A percentile compares a stretch with the other conserved stretches of the same genome.
These are phyloP conservation scores for Muscidifurax raptorellus DNA, from an alignment of 1,140 invertebrate species.

Conservation along the genomic window DNA sequence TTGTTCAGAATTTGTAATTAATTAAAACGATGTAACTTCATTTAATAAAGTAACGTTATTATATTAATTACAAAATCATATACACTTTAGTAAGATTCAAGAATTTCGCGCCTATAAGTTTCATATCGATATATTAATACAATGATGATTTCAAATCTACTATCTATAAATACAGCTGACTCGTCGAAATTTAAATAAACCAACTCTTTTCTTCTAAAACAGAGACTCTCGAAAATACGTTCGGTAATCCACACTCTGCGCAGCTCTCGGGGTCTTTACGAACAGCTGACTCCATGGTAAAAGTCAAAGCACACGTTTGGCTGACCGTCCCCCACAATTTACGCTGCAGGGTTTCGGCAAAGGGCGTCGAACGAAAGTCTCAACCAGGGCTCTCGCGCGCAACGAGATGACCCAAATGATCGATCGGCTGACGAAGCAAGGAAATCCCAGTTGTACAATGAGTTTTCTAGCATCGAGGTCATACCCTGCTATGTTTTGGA, in stretches of 20 bases:
- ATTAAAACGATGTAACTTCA: no score
- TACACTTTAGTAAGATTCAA: no score
- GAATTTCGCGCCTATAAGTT: no score
- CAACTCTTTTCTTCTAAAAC: no score
- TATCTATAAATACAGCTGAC: neutral
- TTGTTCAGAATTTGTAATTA: no score
- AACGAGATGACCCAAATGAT: neutral
- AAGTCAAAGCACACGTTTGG: neutral
- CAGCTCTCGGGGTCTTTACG: neutral
- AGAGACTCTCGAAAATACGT: neutral
- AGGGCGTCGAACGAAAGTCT: neutral
- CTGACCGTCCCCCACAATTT: slow-evolving; percentile 5
- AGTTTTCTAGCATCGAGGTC: neutral
- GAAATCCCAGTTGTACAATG: neutral
- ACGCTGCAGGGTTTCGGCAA: neutral
- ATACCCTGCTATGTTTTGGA: neutral
- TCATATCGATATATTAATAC: no score
- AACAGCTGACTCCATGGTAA: neutral
- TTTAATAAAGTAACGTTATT: no score
- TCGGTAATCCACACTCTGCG: neutral
- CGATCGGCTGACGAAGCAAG: slow-evolving; percentile 13
- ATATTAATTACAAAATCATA: no score
- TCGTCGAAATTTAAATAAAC: neutral
- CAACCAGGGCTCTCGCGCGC: neutral
- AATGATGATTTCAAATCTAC: no score